Evolutionary conservation across 2,888 invertebrate genomes (phyloP), one percentile per base, ranked within the genome.

Genomic region (Maniola hyperantus): DNA sequence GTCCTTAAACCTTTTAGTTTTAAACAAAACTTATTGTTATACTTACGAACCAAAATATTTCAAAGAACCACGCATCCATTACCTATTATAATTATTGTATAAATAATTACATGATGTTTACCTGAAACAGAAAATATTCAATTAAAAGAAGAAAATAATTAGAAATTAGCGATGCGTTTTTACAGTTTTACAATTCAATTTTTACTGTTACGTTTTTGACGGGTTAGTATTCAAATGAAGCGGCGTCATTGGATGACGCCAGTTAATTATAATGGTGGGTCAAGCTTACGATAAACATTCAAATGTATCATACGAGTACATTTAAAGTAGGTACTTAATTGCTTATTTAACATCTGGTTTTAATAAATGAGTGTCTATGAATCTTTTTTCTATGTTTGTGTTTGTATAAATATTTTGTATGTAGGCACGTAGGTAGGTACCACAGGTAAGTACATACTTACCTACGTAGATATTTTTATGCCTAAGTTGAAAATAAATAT

Each of bases 341-440:
- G 77, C 74, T 74, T 79, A 78, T 77, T 75, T 79, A 78, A 80
- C 90, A 89, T 91, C 87, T 91, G 91, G 79, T 84, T 82, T 78
- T 77, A 79, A 85, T 87, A 83, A 87, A 85, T 82, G 79, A 64
- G 65, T 65, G 73, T 79, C 59, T 79, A 78, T 76, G 72, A 67
- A 69, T 69, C 34, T 71, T 70, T 55, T 18, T 11, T 64, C 51
- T 64, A 34, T 63, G 10, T 53, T 48, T 26, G 26, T 26, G 26
- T 55, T 13, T 53, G 5, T 58, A 18, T 46, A 26, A 50, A 15
- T 42, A 26, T 2, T n/a, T 34, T 5, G n/a, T 20, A 50, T 1
- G 5, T 50, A 51, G 13, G 20, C 13, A 50, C 5, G 5, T 50
- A 51, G 13, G 20, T 26, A 51, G 2, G 39, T 39, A 39, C 8